Conservation (phyloP, 2,888 invertebrate genomes). For the Nomada fucata region DNA sequence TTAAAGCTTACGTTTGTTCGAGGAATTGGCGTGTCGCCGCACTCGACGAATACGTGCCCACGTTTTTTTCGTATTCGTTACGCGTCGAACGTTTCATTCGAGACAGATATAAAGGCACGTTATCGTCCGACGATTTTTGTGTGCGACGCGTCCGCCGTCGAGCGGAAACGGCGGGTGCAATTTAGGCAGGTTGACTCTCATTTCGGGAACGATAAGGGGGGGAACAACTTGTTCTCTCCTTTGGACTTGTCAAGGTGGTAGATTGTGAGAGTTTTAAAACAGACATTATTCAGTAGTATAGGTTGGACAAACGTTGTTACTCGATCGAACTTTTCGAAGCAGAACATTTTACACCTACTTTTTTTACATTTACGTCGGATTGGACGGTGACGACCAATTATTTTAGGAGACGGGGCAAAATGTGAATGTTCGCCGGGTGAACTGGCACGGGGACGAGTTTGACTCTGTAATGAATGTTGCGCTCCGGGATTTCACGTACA, state of each 20-base stretch:
- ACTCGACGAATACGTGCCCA: conserved; percentile 50
- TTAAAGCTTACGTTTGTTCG: conserved; percentile 78
- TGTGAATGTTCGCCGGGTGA: no score
- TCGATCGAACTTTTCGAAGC: no score
- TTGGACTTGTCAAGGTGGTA: no score
- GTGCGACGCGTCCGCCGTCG: not conserved
- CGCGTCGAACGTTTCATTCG: conserved; percentile 33
- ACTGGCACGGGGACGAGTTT: not conserved
- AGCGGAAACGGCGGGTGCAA: not conserved
- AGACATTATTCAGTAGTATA: no score
- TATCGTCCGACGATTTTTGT: conserved; percentile 13
- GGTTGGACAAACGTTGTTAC: no score
- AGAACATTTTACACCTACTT: no score
- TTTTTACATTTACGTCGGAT: no score
- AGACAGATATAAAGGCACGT: conserved; percentile 8
- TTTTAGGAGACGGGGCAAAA: no score
- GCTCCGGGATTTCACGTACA: not conserved
- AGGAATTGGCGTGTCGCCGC: conserved; percentile 75
- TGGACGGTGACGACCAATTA: no score
- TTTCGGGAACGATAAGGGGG: not conserved
- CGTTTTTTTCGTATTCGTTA: conserved; percentile 46
- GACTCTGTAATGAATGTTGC: not conserved
- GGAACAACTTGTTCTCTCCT: no score
- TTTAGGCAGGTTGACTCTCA: not conserved
- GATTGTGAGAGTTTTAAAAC: no score